Evolutionary conservation across 2,797 vertebrate species (phyloP), one percentile per base, ranked within the genome.

Genomic region (Onychomys arenicola): DNA sequence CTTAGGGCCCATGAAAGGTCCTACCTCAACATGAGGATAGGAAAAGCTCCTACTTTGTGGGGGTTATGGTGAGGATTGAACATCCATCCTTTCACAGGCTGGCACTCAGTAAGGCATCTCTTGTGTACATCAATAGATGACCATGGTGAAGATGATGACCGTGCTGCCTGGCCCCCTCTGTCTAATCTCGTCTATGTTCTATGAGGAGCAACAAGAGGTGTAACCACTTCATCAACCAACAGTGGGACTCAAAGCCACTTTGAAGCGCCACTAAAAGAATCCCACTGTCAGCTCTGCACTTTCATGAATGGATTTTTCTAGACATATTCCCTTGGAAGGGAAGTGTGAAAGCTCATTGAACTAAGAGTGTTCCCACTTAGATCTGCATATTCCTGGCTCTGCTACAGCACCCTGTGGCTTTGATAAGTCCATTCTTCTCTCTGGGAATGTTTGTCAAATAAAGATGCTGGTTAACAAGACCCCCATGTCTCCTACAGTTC

Each of bases 131-230:
- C 13, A 16, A 27, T 32, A 76, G 14, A 43, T 17, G n/a, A 11
- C 19, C 40, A 76, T 2, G 1, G 3, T 0, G 7, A 40, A 9
- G 37, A 23, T 8, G 29, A 19, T 19, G n/a, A 19, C 11, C 1
- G 4, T n/a, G n/a, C n/a, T 21, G 76, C 32, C 27, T 37, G 43
- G 23, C 0, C 12, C 0, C 21, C 40, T 9, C 17, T 23, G 25
- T 87, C 57, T 59, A 10, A 0, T 37, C 37, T 65, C 88, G 40
- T 67, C 80, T 77, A 27, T 43, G 67, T 10, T 69, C 40, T 32
- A 7, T 25, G 43, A 89, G 23, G 43, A 89, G 19, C 52, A 63
- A 8, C 19, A 27, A 32, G 37, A 65, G 14, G 37, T 34, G 5
- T 10, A 27, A 13, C 8, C 3, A 49, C n/a, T 65, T 23, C 46